phyloP scores from a whole-genome alignment of 2,113 vertebrate genomes.

The Glareola pratincola region DNA sequence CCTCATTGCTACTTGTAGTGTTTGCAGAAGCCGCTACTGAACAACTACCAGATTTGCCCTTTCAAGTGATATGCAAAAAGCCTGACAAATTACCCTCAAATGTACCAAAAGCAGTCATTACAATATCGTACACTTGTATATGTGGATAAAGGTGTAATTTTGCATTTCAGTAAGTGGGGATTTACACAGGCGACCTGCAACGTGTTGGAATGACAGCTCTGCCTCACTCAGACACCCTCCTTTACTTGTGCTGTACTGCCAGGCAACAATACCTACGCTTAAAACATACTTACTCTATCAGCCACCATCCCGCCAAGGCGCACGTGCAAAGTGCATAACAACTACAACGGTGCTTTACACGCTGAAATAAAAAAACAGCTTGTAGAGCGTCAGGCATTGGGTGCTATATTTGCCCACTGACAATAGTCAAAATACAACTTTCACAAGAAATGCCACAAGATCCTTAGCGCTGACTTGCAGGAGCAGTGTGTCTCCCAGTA shows the following conservation, averaged over 20 bases:
- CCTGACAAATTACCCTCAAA: slow-evolving; percentile 23
- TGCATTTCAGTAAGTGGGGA: neutral
- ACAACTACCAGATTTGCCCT: slow-evolving; percentile 29
- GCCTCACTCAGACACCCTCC: neutral
- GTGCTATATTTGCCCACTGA: neutral
- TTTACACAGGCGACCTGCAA: neutral
- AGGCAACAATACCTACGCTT: accelerated
- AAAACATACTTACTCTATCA: neutral
- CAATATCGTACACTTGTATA: neutral
- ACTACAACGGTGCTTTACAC: too few species aligned
- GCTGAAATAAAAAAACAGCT: too few species aligned
- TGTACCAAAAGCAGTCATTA: neutral
- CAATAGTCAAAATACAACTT: neutral
- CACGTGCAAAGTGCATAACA: accelerated
- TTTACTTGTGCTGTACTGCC: neutral
- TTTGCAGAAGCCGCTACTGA: slow-evolving; percentile 37
- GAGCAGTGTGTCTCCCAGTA: neutral
- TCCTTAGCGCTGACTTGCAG: neutral
- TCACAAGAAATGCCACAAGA: neutral
- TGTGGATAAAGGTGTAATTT: neutral
- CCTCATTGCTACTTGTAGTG: slow-evolving; percentile 8
- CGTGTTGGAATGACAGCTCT: neutral
- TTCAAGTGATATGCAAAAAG: neutral
- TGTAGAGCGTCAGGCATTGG: neutral
- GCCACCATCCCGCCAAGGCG: neutral